Evolutionary conservation across 2,888 invertebrate species (phyloP), one percentile per base, ranked within the genome.

Genomic region (Dione vanillae): DNA sequence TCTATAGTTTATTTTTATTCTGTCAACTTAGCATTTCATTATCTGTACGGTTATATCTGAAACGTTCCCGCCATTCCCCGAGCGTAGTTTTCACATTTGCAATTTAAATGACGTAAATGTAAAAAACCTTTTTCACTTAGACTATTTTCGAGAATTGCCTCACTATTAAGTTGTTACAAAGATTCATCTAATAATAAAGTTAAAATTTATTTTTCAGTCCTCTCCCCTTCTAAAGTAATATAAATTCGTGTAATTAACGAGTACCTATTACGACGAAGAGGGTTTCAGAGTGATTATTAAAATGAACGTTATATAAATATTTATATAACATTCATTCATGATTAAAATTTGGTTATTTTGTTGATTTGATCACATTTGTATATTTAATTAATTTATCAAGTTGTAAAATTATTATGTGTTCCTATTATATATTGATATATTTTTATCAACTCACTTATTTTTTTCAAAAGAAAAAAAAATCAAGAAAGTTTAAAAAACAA

Each of bases 31-130:
- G 41, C 62, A 56, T 69, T 64, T 27, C 58, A 59, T 51, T 43
- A 37, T 64, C 35, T 68, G 56, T 66, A 52, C 45, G 41, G 45
- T 69, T 61, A 62, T 67, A 69, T 67, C 58, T 69, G 52, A 69
- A 69, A 27, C 47, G 66, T 68, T 49, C 64, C 67, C 59, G 58
- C 62, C 65, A 40, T 66, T 45, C 67, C 59, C 67, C 20, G 65
- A 69, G 71, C 49, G 70, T 67, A 54, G 69, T 71, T 65, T 67
- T 54, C 64, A 72, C 52, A 74, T 74, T 74, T 72, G 74, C 74
- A 74, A 74, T 74, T 74, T 69, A 74, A 74, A 71, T 74, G 47
- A 62, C 56, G 20, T 51, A 58, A 67, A 69, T 69, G 49, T 69
- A 58, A 71, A 27, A 73, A 70, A 72, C 49, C 65, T 61, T 65